Percentiles rank a stretch among this genome's conserved stretches.
Conservation (phyloP, 2,888 invertebrate species). For the Mayetiola destructor region DNA sequence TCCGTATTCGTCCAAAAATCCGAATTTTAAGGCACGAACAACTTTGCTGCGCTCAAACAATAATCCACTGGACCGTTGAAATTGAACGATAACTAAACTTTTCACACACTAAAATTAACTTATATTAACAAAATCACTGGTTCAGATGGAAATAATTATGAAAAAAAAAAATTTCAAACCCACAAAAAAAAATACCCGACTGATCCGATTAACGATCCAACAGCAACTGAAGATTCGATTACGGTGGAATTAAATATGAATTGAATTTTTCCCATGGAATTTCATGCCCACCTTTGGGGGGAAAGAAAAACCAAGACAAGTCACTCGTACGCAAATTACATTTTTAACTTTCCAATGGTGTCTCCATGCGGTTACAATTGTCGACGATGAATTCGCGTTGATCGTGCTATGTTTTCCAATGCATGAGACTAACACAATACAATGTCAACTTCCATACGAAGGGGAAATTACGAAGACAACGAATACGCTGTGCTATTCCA, state of each 20-base stretch:
- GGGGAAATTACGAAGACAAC: background rate
- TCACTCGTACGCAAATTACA: no score
- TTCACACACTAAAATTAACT: no score
- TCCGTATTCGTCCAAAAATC: no score
- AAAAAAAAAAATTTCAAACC: no score
- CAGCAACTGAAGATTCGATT: constrained; percentile 8
- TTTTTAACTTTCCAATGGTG: background rate
- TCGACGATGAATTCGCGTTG: background rate
- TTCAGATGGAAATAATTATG: no score
- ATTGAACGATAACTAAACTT: no score
- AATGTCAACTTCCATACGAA: background rate
- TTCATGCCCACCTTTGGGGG: background rate
- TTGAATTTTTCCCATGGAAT: background rate
- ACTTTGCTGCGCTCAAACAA: no score
- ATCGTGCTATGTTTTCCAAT: background rate
- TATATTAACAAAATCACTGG: no score
- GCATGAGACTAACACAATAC: background rate
- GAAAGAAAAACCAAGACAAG: background rate
- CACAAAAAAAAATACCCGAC: background rate
- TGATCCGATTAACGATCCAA: constrained; percentile 4
- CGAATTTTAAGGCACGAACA: no score
- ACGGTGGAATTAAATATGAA: background rate
- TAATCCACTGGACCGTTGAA: no score
- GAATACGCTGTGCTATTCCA: no score
- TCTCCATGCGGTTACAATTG: background rate